Percentiles rank a stretch among this genome's conserved stretches.
Conservation (phyloP, 1,140 invertebrate species). For the Diachasma alloeum region DNA sequence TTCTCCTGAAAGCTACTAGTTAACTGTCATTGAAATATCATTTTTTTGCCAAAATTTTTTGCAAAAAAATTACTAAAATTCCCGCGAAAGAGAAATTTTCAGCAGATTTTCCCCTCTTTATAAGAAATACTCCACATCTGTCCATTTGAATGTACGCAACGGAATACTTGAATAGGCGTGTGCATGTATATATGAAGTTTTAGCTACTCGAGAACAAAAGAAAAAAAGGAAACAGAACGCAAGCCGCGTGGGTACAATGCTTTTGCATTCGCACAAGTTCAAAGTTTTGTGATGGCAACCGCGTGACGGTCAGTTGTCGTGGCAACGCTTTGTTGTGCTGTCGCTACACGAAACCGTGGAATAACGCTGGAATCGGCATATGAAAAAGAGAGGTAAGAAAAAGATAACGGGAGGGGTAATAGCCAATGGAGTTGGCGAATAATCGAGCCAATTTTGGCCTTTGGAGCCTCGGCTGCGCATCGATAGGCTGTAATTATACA, state of each 20-base stretch:
- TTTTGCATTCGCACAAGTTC: conserved; percentile 44
- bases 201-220: not conserved
- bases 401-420: conserved; percentile 14
- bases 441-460: not conserved
- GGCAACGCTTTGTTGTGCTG: conserved; percentile 59
- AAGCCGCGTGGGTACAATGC: conserved; percentile 28
- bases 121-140: too few relatives aligned
- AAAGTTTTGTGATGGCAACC: conserved; percentile 61
- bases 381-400: conserved; percentile 13
- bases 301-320: conserved; percentile 42
- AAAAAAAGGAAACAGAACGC: conserved; percentile 21
- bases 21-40: too few relatives aligned
- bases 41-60: too few relatives aligned
- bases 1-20: too few relatives aligned
- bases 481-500: not conserved
- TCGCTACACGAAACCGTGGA: conserved; percentile 18
- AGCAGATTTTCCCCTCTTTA: too few relatives aligned
- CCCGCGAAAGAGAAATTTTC: too few relatives aligned
- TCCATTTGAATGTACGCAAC: too few relatives aligned
- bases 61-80: too few relatives aligned
- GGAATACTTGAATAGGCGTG: too few relatives aligned
- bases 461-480: not conserved
- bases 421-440: not conserved
- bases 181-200: too few relatives aligned
- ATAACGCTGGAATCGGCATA: conserved; percentile 7